Base-by-base conservation (phyloP, 1,140 invertebrate genomes). In the Dufourea novaeangliae region DNA sequence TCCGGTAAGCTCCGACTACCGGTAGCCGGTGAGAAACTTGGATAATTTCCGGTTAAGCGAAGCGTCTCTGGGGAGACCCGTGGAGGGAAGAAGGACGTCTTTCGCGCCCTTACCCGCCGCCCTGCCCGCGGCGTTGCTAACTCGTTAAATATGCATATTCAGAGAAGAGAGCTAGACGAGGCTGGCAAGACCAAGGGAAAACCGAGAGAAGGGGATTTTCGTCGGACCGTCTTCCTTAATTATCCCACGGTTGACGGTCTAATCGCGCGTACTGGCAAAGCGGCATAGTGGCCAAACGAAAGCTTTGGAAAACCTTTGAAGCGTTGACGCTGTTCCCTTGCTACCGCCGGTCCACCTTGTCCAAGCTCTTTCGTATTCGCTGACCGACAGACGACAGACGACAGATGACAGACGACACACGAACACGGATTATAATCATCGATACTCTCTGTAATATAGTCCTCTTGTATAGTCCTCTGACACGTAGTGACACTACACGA, bases 141-240 rank as follows among this genome's bases (percentile, higher is more conserved):
- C 84, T 90, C 82, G 87, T 92, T 91, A 92, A 91, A 91, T 91
- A 91, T 91, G 88, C 84, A 91, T 88, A 83, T 76, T 59, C 81
- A 59, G 80, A 68, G 78, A 85, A 72, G 83, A 80, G 82, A 77
- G 81, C 83, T 78, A 63, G 78, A 73, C 67, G 73, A 78, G 76
- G 74, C 79, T 80, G 66, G 69, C 67, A 78, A 78, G 68, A 79
- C 79, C 78, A 73, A 78, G 78, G 70, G 82, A 75, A 71, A 71
- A 57, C 63, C 54, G 64, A 54, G 71, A 63, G 82, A 76, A 77
- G 63, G 69, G 83, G 83, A 85, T 85, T 84, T 85, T 80, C 82
- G 68, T 82, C 85, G 82, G 80, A 83, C 77, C 86, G 91, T 92
- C 90, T 90, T 91, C 86, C 80, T 88, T 87, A 91, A 92, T 92